Base-by-base conservation (phyloP, 2,797 vertebrate species). In the Lacerta bilineata region DNA sequence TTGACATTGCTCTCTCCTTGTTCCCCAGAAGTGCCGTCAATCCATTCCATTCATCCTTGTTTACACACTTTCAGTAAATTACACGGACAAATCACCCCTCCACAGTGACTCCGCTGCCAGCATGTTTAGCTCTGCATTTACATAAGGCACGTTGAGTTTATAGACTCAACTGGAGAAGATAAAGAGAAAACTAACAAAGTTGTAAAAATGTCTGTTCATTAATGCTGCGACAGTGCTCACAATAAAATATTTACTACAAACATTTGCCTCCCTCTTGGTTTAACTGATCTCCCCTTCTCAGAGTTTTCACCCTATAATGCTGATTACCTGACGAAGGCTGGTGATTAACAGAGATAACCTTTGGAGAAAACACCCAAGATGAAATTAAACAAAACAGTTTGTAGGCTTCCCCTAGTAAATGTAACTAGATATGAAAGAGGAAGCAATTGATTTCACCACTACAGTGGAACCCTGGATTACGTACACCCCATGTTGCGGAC, bases 11-110 rank as follows among this genome's bases (percentile, higher is more conserved):
- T 94, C 93, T 94, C 92, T 91, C 95, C 94, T 96, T 96, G 94
- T 95, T 85, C 91, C 94, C 92, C 91, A 90, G 83, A 94, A 95
- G 89, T 94, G 92, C 89, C 92, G 90, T 90, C 93, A 96, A 93
- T 91, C 91, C 94, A 87, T 92, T 94, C 69, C 78, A 77, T 90
- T 94, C 91, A 93, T 93, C 92, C 95, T 94, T 96, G 93, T 96
- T 96, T 96, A 94, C 94, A 94, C 95, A 93, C 93, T 93, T 93
- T 95, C 93, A 95, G 95, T 96, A 97, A 96, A 96, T 97, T 96
- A 97, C 93, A 95, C 1, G 4, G 95, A 95, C 94, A 95, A 92
- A 88, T 91, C 89, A 91, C 89, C 92, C 88, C 94, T 95, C 94
- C 94, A 71, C 92, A 95, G 92, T 80, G 93, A 95, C 92, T 95